Conservation (phyloP, 2,113 vertebrate genomes). For the Tretioscincus oriximinensis region DNA sequence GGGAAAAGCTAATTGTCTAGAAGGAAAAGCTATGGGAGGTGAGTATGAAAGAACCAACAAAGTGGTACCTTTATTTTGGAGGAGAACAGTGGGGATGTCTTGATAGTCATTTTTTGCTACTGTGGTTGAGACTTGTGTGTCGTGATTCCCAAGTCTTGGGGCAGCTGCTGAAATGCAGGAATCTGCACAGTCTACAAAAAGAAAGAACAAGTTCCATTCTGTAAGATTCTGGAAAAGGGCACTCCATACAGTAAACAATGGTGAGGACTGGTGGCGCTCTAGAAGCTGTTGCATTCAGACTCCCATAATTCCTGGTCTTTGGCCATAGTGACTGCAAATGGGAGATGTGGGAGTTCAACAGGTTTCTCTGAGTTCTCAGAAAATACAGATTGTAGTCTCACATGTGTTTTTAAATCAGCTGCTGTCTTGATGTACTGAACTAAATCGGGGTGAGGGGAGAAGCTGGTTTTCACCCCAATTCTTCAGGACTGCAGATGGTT, state of each 20-base stretch:
- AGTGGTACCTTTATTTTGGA: constrained; percentile 68
- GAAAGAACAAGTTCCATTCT: background rate
- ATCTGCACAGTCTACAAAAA: background rate
- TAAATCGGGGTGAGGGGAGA: too few species aligned
- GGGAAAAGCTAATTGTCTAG: background rate
- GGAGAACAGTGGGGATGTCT: constrained; percentile 23
- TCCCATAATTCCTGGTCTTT: background rate
- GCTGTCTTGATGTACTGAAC: too few species aligned
- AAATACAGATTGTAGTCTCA: too few species aligned
- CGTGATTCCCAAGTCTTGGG: constrained; percentile 29
- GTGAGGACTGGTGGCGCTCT: background rate
- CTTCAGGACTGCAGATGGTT: too few species aligned
- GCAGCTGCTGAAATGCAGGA: constrained; percentile 6
- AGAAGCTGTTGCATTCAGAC: background rate
- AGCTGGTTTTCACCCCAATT: too few species aligned
- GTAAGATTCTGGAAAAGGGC: accelerated
- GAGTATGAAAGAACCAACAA: accelerated
- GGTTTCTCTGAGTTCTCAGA: background rate
- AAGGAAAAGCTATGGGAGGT: background rate
- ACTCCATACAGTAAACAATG: too few species aligned
- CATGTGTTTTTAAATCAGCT: too few species aligned
- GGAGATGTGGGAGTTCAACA: background rate
- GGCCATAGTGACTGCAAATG: background rate
- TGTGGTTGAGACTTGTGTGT: background rate
- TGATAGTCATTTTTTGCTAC: constrained; percentile 57